Conservation (phyloP, 2,888 invertebrate genomes). For the Nebria brevicollis region DNA sequence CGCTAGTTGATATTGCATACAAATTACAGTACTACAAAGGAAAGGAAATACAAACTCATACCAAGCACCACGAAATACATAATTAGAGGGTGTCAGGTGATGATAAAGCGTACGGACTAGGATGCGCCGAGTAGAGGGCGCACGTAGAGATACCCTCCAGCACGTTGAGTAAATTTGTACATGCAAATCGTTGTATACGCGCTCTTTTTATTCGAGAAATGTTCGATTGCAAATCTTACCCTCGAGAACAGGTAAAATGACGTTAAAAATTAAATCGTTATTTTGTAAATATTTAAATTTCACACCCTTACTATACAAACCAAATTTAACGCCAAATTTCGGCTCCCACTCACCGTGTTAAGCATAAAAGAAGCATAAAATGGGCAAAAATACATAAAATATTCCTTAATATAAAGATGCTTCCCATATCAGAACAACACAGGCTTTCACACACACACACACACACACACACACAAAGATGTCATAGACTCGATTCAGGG, state of each 20-base stretch:
- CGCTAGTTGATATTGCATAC: background rate
- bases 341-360: background rate
- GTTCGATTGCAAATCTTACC: conserved; percentile 6
- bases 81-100: conserved; percentile 47
- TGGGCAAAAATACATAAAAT: background rate
- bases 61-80: conserved; percentile 19
- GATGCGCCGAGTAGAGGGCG: conserved; percentile 12
- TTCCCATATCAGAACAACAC: too few species aligned
- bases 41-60: conserved; percentile 4
- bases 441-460: too few species aligned
- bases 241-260: conserved; percentile 17
- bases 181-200: conserved; percentile 33
- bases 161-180: conserved; percentile 38
- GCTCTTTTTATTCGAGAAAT: conserved; percentile 4
- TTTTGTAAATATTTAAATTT: conserved; percentile 21
- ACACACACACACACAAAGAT: too few species aligned
- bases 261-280: conserved; percentile 33
- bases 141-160: conserved; percentile 15
- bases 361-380: background rate
- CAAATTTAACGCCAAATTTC: background rate
- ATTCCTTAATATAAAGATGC: too few species aligned
- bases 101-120: conserved; percentile 34
- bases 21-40: conserved; percentile 17
- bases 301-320: background rate
- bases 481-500: too few species aligned